Evolutionary conservation across 2,113 vertebrate species (phyloP).

Genomic region (Ciconia boyciana): DNA sequence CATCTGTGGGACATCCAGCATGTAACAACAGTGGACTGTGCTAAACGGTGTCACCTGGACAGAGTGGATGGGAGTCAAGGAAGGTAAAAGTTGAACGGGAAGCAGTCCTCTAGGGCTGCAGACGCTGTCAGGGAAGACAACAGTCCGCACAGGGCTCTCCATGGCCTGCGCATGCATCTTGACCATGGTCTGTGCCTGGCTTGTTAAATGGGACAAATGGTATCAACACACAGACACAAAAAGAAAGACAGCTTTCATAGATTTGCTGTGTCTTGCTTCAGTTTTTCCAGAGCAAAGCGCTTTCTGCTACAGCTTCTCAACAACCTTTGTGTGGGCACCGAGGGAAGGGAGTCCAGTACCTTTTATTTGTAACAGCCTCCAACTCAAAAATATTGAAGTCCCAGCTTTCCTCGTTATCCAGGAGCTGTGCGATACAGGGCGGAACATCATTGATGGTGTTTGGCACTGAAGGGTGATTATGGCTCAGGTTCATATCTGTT

Average conservation of each 20-base stretch:
- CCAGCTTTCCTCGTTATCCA: conserved; percentile 92
- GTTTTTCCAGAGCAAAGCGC: background rate
- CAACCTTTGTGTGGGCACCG: background rate
- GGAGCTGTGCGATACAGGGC: conserved; percentile 81
- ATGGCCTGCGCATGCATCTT: background rate
- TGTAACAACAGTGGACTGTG: background rate
- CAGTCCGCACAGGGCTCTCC: background rate
- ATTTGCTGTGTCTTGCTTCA: background rate
- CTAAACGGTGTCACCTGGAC: background rate
- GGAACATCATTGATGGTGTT: conserved; percentile 87
- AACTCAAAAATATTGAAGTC: conserved; percentile 96
- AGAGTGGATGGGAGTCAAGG: background rate
- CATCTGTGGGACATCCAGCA: background rate
- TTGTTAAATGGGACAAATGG: background rate
- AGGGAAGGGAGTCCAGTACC: conserved; percentile 64
- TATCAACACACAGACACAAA: background rate
- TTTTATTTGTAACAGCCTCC: conserved; percentile 93
- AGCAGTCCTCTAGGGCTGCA: background rate
- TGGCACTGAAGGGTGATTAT: conserved; percentile 81
- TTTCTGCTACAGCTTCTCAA: background rate
- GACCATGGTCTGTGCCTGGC: background rate
- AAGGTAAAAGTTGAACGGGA: background rate
- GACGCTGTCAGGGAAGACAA: background rate
- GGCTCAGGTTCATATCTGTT: conserved; percentile 84
- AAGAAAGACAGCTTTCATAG: background rate